Base-by-base conservation (phyloP, 2,113 vertebrate genomes). In the Telmatochromis brichardi region DNA sequence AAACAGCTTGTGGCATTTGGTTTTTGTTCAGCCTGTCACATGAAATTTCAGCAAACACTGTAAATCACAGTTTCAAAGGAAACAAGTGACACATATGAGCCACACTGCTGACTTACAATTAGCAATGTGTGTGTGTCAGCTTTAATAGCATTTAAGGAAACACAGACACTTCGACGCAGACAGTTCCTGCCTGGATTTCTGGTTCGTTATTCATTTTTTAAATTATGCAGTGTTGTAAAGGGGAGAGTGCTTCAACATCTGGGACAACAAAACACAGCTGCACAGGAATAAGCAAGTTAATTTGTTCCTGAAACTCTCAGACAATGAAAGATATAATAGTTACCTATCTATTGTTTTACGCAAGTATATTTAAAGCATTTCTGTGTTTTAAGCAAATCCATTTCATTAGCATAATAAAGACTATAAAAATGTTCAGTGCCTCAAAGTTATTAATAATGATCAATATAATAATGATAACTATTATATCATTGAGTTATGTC, bases 31-130 rank as follows among this genome's bases (percentile, higher is more conserved):
- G 45, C 40, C 47, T 83, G 81, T 91, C 89, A 42, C 51, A 53
- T 31, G 15, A 8, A 12, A 82, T 89, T 85, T 13, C 28, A 78
- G 45, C 17, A 78, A n/a, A 78, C 47, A n/a, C 6, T 51, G 80
- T 3, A 80, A 86, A 87, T 42, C 85, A 17, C 6, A 17, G 19
- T 78, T 87, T 68, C 13, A 73, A 63, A 33, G 14, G 42, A 73
- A 80, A 58, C 42, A 57, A 76, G 63, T 28, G 9, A 78, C 45
- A 78, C 26, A 31, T 78, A 50, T 51, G 73, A 65, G 80, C 28
- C 53, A 37, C 13, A 71, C 42, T 84, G 45, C 28, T 84, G 82
- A 87, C 45, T 81, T 26, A 19, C 71, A 93, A 90, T 92, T 85
- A 90, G 78, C 26, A 79, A 54, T 78, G 45, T 78, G 45, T 76